Base-by-base conservation (phyloP, 2,888 invertebrate genomes). In the Entomobrya proxima region DNA sequence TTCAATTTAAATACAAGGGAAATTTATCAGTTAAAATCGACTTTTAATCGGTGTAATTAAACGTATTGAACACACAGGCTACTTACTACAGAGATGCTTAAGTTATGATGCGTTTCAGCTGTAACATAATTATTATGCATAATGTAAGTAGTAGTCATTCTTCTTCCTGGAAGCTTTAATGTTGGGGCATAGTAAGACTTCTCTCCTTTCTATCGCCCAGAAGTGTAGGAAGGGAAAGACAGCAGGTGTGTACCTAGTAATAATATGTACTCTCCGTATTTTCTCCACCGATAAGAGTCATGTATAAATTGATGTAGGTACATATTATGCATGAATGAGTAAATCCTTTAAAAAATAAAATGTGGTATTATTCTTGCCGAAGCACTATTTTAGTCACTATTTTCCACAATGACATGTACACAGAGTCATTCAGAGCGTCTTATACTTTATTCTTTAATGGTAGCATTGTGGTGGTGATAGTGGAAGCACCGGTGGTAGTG, bases 281-380 rank as follows among this genome's bases (percentile, higher is more conserved):
- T n/a, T 15, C 0, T 13, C 13, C 27, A 5, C 24, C 30, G 50
- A 50, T 50, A 50, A 50, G 50, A 58, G 9, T 15, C 67, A 67
- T 67, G 64, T 24, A 67, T 67, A 30, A 27, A 61, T 27, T 15
- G 37, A 21, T 52, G 55, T 50, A 50, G 30, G 58, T 44, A 69
- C 69, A 69, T 74, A 74, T 74, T 74, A 74, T 74, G 74, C 50
- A 74, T 74, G 74, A 74, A 50, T n/a, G 52, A 50, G 24, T 50
- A 74, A 74, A 74, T 74, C 52, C 74, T 74, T 52, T 40, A 52
- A 74, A 55, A 32, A 50, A 74, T 32, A 74, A 32, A 74, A 74
- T 50, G 40, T 50, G 32, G 30, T 32, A 74, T 74, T 40, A 74
- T 74, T 40, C 47, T 47, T 69, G 2, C 18, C 67, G 11, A 15